phyloP scores from a whole-genome alignment of 2,113 vertebrate genomes.

The Hoplias malabaricus region DNA sequence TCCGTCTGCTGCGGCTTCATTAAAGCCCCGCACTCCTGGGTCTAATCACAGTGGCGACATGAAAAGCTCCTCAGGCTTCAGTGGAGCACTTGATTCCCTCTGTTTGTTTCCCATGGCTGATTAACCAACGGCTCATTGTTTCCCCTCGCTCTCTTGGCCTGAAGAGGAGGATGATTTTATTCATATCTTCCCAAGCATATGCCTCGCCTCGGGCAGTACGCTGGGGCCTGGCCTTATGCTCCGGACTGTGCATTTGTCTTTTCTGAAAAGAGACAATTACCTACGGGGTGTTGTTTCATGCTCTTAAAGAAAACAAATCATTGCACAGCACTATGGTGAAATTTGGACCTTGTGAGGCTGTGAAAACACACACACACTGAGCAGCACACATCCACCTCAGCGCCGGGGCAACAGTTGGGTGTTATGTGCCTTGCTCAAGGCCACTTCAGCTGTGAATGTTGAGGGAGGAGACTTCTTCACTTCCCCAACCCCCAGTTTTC shows the following conservation, averaged over 20 bases:
- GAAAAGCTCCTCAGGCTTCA: neutral
- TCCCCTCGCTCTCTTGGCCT: neutral
- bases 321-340: too few species aligned
- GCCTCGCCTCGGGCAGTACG: neutral
- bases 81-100: neutral
- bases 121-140: neutral
- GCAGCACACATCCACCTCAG: too few species aligned
- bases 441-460: too few species aligned
- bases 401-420: too few species aligned
- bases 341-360: too few species aligned
- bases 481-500: too few species aligned
- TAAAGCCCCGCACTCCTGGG: neutral
- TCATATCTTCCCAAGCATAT: neutral
- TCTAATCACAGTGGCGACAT: neutral
- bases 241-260: neutral
- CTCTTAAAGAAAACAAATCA: too few species aligned
- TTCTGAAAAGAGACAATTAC: neutral
- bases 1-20: neutral
- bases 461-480: too few species aligned
- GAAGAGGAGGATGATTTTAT: neutral
- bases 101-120: neutral
- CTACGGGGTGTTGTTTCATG: neutral
- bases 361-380: too few species aligned
- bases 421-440: too few species aligned
- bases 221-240: neutral